These are phyloP conservation scores for Temnothorax rugatulus DNA, from an alignment of 2,888 invertebrate genomes.

Conservation along the genomic window DNA sequence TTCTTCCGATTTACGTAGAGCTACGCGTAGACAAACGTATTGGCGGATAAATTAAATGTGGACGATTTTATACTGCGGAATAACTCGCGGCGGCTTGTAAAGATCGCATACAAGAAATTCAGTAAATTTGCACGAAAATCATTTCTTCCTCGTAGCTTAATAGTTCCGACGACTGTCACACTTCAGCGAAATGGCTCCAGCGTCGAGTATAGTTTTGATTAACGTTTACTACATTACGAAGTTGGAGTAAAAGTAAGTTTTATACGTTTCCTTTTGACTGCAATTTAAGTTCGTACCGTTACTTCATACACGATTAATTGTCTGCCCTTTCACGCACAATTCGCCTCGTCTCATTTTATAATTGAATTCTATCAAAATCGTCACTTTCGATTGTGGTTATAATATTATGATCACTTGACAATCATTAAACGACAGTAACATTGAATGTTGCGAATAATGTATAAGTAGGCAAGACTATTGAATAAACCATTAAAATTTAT, in stretches of 20 bases:
- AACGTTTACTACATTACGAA: slow-evolving; percentile 63
- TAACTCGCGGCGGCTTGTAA: slow-evolving; percentile 51
- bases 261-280: slow-evolving; percentile 46
- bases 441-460: neutral
- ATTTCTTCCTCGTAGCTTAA: slow-evolving; percentile 68
- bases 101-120: slow-evolving; percentile 61
- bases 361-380: neutral
- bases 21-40: slow-evolving; percentile 33
- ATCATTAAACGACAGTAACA: neutral
- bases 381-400: neutral
- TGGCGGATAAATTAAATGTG: slow-evolving; percentile 66
- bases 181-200: slow-evolving; percentile 49
- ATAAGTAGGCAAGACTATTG: neutral
- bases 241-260: slow-evolving; percentile 39
- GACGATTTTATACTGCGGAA: slow-evolving; percentile 2
- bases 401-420: neutral
- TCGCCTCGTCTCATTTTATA: neutral
- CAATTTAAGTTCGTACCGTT: slow-evolving; percentile 49
- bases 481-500: slow-evolving; percentile 2
- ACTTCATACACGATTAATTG: slow-evolving; percentile 7
- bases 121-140: slow-evolving; percentile 61
- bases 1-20: slow-evolving; percentile 49
- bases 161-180: slow-evolving; percentile 66
- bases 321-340: neutral
- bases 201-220: slow-evolving; percentile 57